These are phyloP conservation scores for Pipistrellus pygmaeus DNA, from an alignment of 2,797 vertebrate species.

Conservation along the genomic window DNA sequence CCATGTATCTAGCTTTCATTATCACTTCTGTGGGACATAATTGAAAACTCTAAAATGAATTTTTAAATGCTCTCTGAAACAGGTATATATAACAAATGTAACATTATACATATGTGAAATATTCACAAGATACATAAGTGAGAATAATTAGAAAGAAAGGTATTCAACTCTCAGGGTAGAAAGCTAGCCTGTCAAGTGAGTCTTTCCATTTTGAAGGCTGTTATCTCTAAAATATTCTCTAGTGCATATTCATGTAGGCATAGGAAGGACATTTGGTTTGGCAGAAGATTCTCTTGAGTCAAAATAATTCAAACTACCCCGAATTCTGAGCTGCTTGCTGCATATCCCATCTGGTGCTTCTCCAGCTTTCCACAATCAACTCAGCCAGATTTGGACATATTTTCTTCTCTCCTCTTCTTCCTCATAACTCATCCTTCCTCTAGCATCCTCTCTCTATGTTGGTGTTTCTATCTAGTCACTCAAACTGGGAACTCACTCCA, in stretches of 20 bases:
- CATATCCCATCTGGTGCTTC: conserved; percentile 76
- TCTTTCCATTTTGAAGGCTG: conserved; percentile 73
- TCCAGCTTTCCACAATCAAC: conserved; percentile 68
- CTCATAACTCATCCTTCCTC: conserved; percentile 54
- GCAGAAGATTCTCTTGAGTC: conserved; percentile 74
- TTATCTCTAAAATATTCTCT: conserved; percentile 77
- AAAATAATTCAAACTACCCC: conserved; percentile 79
- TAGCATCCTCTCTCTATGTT: not conserved
- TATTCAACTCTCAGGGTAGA: conserved; percentile 57
- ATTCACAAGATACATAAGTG: conserved; percentile 56
- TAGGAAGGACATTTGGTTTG: conserved; percentile 83
- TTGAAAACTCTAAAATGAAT: conserved; percentile 1
- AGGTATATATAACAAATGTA: conserved; percentile 65
- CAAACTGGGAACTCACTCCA: not conserved
- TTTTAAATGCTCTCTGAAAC: conserved; percentile 58
- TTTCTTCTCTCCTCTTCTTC: conserved; percentile 57
- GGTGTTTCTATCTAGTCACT: conserved; percentile 17
- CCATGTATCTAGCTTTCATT: conserved; percentile 61
- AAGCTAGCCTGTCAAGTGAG: conserved; percentile 72
- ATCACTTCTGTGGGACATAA: conserved; percentile 68
- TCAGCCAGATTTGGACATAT: conserved; percentile 68
- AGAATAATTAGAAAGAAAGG: conserved; percentile 73
- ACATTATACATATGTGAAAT: conserved; percentile 2
- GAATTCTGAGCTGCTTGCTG: conserved; percentile 69
- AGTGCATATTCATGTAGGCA: conserved; percentile 81